Evolutionary conservation across 2,113 vertebrate species (phyloP).

Genomic region (Prochilodus magdalenae): DNA sequence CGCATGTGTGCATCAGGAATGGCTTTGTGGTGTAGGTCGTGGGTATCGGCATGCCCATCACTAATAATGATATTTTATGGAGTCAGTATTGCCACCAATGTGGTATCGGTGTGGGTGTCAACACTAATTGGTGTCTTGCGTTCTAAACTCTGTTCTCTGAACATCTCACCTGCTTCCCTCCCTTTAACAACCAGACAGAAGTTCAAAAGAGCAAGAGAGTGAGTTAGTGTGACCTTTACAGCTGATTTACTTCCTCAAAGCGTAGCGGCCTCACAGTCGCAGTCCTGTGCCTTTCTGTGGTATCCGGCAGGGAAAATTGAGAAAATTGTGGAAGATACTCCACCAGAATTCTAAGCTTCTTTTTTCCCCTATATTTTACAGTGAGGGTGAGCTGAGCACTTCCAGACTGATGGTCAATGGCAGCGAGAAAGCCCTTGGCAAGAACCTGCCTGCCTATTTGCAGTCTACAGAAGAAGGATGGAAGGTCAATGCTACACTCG

Average conservation of each 20-base stretch:
- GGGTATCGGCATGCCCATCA: no score
- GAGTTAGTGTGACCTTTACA: slow-evolving; percentile 28
- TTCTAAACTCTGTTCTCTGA: neutral
- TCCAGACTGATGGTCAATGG: slow-evolving; percentile 83
- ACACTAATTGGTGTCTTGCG: neutral
- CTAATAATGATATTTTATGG: no score
- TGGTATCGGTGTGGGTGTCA: no score
- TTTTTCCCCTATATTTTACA: slow-evolving; percentile 72
- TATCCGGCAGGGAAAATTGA: neutral
- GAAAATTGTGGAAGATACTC: neutral
- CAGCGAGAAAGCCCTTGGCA: slow-evolving; percentile 79
- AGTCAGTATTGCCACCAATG: no score
- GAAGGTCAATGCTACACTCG: slow-evolving; percentile 87
- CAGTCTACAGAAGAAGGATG: slow-evolving; percentile 77
- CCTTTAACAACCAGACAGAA: neutral
- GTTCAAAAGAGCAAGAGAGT: slow-evolving; percentile 4
- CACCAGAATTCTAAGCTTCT: neutral
- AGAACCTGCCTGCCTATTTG: slow-evolving; percentile 77
- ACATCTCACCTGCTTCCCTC: neutral
- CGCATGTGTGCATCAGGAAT: no score
- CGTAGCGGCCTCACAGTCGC: neutral
- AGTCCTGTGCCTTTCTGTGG: neutral
- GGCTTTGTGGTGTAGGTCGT: no score
- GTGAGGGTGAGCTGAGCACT: slow-evolving; percentile 80
- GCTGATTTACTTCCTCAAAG: slow-evolving; percentile 13